Evolutionary conservation across 2,113 vertebrate genomes (phyloP).

Genomic region (Mystacornis crossleyi): DNA sequence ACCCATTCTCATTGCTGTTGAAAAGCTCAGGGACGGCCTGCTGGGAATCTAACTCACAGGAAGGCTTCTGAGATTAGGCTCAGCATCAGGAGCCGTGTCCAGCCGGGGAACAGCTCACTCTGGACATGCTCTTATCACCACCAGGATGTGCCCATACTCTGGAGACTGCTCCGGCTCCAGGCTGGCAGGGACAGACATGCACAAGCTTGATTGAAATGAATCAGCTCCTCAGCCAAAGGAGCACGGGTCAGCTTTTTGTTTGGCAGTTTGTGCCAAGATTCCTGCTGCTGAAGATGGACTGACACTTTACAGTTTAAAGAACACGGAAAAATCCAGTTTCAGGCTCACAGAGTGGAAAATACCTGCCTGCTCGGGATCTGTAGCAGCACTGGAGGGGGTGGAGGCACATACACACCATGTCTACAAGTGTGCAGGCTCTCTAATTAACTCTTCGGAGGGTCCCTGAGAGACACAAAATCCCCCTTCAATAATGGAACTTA

Average conservation of each 20-base stretch:
- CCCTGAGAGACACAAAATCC: constrained; percentile 31
- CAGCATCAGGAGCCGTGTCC: background rate
- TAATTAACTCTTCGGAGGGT: constrained; percentile 49
- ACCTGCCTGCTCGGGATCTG: background rate
- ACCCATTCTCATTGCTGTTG: background rate
- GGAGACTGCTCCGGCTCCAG: background rate
- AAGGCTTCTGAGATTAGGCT: background rate
- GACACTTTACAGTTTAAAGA: background rate
- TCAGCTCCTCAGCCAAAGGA: background rate
- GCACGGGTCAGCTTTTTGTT: background rate
- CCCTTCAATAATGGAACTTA: constrained; percentile 44
- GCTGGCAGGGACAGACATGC: background rate
- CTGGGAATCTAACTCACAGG: background rate
- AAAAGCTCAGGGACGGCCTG: background rate
- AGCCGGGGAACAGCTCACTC: background rate
- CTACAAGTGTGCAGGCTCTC: constrained; percentile 28
- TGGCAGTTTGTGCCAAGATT: background rate
- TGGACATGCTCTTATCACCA: background rate
- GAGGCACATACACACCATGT: background rate
- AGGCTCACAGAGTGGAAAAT: background rate
- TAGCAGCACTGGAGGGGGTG: background rate
- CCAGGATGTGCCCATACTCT: background rate
- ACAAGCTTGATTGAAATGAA: background rate
- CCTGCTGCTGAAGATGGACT: background rate
- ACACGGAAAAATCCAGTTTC: background rate